Evolutionary conservation across 2,113 vertebrate genomes (phyloP), one percentile per base, ranked within the genome.

Genomic region (Takifugu flavidus): DNA sequence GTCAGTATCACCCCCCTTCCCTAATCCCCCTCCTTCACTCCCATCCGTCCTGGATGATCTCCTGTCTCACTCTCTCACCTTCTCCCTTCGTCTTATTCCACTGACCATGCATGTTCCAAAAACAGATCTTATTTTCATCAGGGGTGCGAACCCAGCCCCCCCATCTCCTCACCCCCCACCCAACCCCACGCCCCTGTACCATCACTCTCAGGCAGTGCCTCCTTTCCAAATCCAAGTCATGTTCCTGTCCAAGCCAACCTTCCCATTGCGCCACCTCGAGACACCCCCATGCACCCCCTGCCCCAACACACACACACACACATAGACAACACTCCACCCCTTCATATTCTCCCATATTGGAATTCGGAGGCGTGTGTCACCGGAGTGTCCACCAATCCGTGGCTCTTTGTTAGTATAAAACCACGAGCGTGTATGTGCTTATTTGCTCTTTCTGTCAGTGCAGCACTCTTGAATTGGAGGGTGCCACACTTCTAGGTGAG

Each of bases 101-200:
- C 90, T 92, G 90, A 91, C 90, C 80, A 88, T 87, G 90, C 90
- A 91, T 86, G 85, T 91, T 91, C 90, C 90, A 89, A 90, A 91
- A 91, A 91, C 88, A 90, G 89, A 85, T 80, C 81, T 83, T 75
- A 87, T 86, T 89, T 88, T 89, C 85, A 87, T 89, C 84, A 71
- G 61, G 34, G 26, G 67, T 59, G 45, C 58, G 45, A 57, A 54
- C 29, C 59, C 65, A 62, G 27, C 46, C 4, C 11, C 20, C 20
- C 20, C 20, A 20, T 20, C 25, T 2, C 39, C 44, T 67, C 49
- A 39, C 34, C 34, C 34, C 25, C 55, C 28, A 2, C 34, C 50
- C 15, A 3, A 46, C 29, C 0, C 45, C 29, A 52, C 11, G 31
- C 57, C 52, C 50, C 55, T 44, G 4, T 59, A 42, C 61, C 61